A percentile compares a stretch with the other conserved stretches of the same genome.
These are phyloP conservation scores for Brachionus rotundiformis DNA, from an alignment of 1,140 invertebrate genomes.

Conservation along the genomic window DNA sequence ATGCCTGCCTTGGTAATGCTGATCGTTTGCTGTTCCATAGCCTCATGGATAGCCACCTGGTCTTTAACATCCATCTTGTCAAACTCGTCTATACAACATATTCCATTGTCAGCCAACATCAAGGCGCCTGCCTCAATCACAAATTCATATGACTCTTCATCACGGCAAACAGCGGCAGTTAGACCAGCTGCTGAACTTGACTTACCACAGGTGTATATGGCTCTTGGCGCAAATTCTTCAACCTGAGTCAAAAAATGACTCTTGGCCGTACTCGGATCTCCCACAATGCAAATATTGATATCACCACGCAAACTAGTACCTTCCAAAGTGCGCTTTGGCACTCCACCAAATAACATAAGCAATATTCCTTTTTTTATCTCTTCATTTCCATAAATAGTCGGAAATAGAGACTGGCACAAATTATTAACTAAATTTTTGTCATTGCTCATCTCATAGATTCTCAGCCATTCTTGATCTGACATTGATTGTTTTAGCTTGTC, in stretches of 20 bases:
- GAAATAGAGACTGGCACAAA: conserved; percentile 87
- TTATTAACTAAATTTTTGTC: conserved; percentile 90
- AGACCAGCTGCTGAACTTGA: conserved; percentile 95
- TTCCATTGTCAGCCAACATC: conserved; percentile 97
- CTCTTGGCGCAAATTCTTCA: conserved; percentile 88
- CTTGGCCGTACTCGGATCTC: conserved; percentile 97
- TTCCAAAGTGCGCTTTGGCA: conserved; percentile 89
- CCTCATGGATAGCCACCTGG: conserved; percentile 98
- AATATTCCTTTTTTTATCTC: conserved; percentile 93
- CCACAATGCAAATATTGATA: conserved; percentile 95
- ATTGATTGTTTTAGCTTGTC: conserved; percentile 90
- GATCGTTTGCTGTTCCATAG: conserved; percentile 99
- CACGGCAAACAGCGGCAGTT: conserved; percentile 92
- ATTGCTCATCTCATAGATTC: conserved; percentile 92
- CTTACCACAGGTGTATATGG: conserved; percentile 97
- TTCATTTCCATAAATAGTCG: conserved; percentile 95
- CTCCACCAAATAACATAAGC: conserved; percentile 95
- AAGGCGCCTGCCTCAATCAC: conserved; percentile 98
- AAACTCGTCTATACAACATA: conserved; percentile 99
- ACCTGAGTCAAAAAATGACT: conserved; percentile 85
- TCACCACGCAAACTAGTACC: conserved; percentile 84
- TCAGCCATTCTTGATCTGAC: conserved; percentile 90
- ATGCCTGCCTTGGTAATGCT: conserved; percentile 98
- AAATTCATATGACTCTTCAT: conserved; percentile 96
- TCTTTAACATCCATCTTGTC: conserved; percentile 98